Conservation (phyloP, 1,140 invertebrate genomes). For the Tribolium madens region DNA sequence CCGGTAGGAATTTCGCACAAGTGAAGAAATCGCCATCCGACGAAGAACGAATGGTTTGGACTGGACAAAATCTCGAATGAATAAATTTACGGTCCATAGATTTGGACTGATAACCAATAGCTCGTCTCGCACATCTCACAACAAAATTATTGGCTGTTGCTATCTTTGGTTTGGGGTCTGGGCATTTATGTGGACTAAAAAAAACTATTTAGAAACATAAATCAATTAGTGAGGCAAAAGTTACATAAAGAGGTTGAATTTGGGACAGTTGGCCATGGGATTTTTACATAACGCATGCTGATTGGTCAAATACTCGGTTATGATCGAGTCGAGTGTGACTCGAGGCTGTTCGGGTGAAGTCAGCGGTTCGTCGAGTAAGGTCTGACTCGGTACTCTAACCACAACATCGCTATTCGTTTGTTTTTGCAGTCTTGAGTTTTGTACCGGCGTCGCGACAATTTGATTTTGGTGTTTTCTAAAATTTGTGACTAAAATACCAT, state of each 20-base stretch:
- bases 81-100: conserved; percentile 84
- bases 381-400: conserved; percentile 50
- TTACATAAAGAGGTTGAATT: conserved; percentile 88
- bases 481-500: neutral
- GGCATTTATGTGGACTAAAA: conserved; percentile 90
- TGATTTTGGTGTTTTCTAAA: conserved; percentile 52
- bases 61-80: conserved; percentile 91
- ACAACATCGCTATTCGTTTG: conserved; percentile 68
- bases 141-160: conserved; percentile 79
- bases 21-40: conserved; percentile 86
- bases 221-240: neutral
- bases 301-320: conserved; percentile 95
- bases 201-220: neutral
- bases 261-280: conserved; percentile 91
- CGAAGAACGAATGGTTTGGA: conserved; percentile 81
- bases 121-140: conserved; percentile 70
- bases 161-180: conserved; percentile 83
- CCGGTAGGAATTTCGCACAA: conserved; percentile 83
- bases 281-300: conserved; percentile 95
- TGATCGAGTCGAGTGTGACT: conserved; percentile 90
- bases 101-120: conserved; percentile 70
- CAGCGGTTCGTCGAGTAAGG: conserved; percentile 57
- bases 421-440: conserved; percentile 74
- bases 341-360: conserved; percentile 63
- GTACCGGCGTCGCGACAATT: conserved; percentile 51